Percentiles rank a stretch among this genome's conserved stretches.
These are phyloP conservation scores for Drosophila rufa DNA, from an alignment of 1,140 invertebrate species.

Conservation along the genomic window DNA sequence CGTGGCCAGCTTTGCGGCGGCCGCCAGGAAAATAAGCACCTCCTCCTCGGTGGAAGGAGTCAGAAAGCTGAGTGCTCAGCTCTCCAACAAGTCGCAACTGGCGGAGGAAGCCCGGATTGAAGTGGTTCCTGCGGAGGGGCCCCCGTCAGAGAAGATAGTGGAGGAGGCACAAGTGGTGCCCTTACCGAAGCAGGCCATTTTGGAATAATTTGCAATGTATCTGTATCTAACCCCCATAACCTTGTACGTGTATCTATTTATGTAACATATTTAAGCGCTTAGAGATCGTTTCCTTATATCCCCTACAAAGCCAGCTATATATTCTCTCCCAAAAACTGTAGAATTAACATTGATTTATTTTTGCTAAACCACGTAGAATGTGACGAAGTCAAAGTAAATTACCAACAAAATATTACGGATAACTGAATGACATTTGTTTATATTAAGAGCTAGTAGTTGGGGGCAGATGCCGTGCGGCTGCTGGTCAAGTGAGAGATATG, in stretches of 20 bases:
- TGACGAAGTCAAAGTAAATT: constrained; percentile 78
- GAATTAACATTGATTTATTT: constrained; percentile 69
- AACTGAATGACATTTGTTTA: constrained; percentile 41
- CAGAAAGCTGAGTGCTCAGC: constrained; percentile 60
- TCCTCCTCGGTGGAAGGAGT: constrained; percentile 67
- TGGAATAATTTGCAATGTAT: constrained; percentile 49
- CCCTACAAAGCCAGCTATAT: constrained; percentile 36
- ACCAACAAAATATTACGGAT: constrained; percentile 65
- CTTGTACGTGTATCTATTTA: constrained; percentile 57
- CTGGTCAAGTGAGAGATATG: constrained; percentile 67
- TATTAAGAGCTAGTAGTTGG: constrained; percentile 52
- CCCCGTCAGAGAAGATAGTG: constrained; percentile 4
- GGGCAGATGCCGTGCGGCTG: constrained; percentile 45
- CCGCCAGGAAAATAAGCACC: constrained; percentile 72
- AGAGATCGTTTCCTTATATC: constrained; percentile 22
- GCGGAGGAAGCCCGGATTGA: constrained; percentile 16
- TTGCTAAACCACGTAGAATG: constrained; percentile 75
- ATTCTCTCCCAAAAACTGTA: constrained; percentile 57
- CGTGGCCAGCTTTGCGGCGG: constrained; percentile 74
- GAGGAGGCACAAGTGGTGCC: neutral
- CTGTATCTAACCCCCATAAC: constrained; percentile 9
- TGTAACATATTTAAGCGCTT: constrained; percentile 51
- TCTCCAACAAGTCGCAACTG: constrained; percentile 47
- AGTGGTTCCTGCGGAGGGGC: constrained; percentile 12
- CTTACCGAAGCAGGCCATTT: constrained; percentile 7